phyloP scores from a whole-genome alignment of 1,140 invertebrate genomes.

The Bombus balteatus region DNA sequence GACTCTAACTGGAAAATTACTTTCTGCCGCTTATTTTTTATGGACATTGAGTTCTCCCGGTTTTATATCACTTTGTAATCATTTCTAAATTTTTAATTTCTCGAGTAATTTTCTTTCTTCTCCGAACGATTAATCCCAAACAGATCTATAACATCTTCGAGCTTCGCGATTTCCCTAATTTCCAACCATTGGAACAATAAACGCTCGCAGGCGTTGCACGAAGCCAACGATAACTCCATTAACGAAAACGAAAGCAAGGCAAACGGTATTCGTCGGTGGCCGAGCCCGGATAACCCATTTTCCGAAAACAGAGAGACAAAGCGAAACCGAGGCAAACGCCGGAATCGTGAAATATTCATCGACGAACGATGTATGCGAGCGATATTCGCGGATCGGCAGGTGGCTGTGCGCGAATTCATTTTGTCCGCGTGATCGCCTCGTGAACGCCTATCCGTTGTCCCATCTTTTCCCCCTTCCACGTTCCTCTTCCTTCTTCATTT shows the following conservation, averaged over 20 bases:
- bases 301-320: conserved; percentile 10
- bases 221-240: neutral
- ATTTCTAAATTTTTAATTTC: too few species aligned
- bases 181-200: neutral
- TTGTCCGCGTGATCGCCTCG: conserved; percentile 19
- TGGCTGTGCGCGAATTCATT: conserved; percentile 18
- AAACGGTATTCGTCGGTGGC: neutral
- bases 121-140: neutral
- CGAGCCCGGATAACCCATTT: neutral
- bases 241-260: neutral
- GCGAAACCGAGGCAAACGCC: neutral
- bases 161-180: neutral
- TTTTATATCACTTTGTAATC: too few species aligned
- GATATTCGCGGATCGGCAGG: conserved; percentile 8
- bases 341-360: conserved; percentile 29
- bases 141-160: neutral
- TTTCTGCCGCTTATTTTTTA: neutral
- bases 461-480: too few species aligned
- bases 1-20: too few species aligned
- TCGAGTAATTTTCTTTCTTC: too few species aligned
- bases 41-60: too few species aligned
- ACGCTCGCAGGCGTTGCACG: neutral
- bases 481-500: neutral
- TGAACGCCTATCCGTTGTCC: conserved; percentile 10
- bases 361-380: neutral